A percentile compares a stretch with the other conserved stretches of the same genome.
Evolutionary conservation across 2,888 invertebrate species (phyloP).

Genomic region (Cataglyphis altisquamis): DNA sequence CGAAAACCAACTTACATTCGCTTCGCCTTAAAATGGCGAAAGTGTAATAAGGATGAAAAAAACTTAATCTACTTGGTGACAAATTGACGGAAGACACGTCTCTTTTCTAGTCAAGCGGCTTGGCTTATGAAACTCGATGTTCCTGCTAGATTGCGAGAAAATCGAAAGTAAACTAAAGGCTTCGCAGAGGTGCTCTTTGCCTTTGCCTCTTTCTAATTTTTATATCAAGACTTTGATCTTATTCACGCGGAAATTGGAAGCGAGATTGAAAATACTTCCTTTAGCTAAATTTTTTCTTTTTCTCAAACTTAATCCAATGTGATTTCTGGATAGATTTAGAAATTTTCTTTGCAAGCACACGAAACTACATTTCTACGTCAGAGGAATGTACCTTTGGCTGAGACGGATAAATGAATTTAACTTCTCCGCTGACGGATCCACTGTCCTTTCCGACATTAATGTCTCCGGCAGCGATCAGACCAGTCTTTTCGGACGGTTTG

Average conservation of each 20-base stretch:
- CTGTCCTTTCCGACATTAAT: conserved; percentile 87
- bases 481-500: conserved; percentile 90
- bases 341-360: background rate
- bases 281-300: conserved; percentile 3
- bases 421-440: conserved; percentile 87
- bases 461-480: conserved; percentile 88
- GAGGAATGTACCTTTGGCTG: conserved; percentile 87
- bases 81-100: background rate
- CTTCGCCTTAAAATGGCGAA: background rate
- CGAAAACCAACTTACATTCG: background rate
- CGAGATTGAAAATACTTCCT: conserved; percentile 35
- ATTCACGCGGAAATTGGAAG: conserved; percentile 38
- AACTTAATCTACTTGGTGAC: background rate
- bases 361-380: background rate
- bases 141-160: conserved; percentile 45
- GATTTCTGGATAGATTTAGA: conserved; percentile 11
- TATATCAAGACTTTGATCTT: conserved; percentile 39
- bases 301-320: conserved; percentile 5
- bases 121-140: conserved; percentile 18
- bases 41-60: background rate
- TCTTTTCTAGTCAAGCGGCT: conserved; percentile 14
- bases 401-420: conserved; percentile 90
- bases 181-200: conserved; percentile 3
- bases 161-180: conserved; percentile 41
- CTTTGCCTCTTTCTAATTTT: conserved; percentile 16